Percentiles rank a stretch among this genome's conserved stretches.
Conservation (phyloP, 1,140 invertebrate genomes). For the Atopsyche davidsoni region DNA sequence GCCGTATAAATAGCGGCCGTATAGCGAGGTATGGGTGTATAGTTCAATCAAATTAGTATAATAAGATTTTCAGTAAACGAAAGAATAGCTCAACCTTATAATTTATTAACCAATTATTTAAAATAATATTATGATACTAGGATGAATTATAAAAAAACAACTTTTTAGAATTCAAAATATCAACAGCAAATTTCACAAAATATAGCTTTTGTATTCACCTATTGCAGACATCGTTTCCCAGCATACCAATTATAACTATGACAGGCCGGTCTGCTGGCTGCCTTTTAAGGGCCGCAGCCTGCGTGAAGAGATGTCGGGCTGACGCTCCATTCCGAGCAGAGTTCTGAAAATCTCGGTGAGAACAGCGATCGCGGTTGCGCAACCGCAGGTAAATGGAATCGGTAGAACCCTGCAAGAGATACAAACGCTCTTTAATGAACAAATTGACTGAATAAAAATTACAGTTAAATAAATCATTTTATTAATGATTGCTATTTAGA, state of each 20-base stretch:
- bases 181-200: too few relatives aligned
- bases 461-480: background rate
- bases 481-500: background rate
- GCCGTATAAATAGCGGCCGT: too few relatives aligned
- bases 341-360: conserved; percentile 52
- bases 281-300: conserved; percentile 36
- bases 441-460: background rate
- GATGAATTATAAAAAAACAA: too few relatives aligned
- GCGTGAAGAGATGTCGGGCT: conserved; percentile 28
- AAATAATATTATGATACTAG: too few relatives aligned
- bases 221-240: conserved; percentile 53
- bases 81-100: too few relatives aligned
- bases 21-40: too few relatives aligned
- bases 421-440: background rate
- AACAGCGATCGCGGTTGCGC: conserved; percentile 41
- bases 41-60: too few relatives aligned
- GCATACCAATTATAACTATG: conserved; percentile 43
- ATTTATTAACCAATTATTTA: too few relatives aligned
- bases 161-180: too few relatives aligned
- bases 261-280: conserved; percentile 41
- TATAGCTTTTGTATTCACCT: too few relatives aligned
- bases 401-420: conserved; percentile 28
- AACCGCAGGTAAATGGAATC: conserved; percentile 33
- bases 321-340: conserved; percentile 45
- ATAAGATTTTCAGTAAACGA: too few relatives aligned